A percentile compares a stretch with the other conserved stretches of the same genome.
Evolutionary conservation across 2,113 vertebrate genomes (phyloP).

Genomic region (Platysteira castanea): DNA sequence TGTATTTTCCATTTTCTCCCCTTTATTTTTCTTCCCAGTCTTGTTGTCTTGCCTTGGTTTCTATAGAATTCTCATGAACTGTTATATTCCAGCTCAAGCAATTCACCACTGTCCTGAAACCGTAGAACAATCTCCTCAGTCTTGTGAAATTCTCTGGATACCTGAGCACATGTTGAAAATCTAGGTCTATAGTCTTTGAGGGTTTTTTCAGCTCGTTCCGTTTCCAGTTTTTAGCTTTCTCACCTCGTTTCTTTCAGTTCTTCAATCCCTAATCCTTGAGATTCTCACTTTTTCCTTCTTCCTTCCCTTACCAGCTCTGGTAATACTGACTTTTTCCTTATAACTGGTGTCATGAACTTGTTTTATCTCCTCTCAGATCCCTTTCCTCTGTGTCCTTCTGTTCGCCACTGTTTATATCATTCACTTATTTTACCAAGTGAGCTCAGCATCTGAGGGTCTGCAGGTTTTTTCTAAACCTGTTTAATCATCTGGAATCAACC

Average conservation of each 20-base stretch:
- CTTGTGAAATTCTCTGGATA: background rate
- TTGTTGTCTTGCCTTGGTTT: background rate
- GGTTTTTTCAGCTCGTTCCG: background rate
- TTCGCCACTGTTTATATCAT: background rate
- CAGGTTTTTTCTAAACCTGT: background rate
- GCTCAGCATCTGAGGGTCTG: background rate
- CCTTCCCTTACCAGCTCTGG: background rate
- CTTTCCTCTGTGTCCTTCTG: background rate
- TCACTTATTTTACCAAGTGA: background rate
- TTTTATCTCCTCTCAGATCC: background rate
- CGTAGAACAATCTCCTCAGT: fast-evolving
- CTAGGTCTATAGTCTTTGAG: background rate
- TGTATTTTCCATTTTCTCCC: fast-evolving
- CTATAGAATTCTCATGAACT: background rate
- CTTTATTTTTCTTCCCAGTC: fast-evolving
- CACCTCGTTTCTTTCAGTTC: background rate
- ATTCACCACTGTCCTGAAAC: background rate
- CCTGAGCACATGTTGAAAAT: background rate
- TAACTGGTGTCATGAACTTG: background rate
- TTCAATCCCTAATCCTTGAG: background rate
- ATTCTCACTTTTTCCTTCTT: background rate
- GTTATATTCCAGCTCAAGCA: background rate
- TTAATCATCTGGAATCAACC: background rate
- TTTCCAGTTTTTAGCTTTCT: background rate
- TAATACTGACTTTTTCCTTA: background rate